Conservation (phyloP, 2,888 invertebrate species). For the Drosophila kambysellisi region DNA sequence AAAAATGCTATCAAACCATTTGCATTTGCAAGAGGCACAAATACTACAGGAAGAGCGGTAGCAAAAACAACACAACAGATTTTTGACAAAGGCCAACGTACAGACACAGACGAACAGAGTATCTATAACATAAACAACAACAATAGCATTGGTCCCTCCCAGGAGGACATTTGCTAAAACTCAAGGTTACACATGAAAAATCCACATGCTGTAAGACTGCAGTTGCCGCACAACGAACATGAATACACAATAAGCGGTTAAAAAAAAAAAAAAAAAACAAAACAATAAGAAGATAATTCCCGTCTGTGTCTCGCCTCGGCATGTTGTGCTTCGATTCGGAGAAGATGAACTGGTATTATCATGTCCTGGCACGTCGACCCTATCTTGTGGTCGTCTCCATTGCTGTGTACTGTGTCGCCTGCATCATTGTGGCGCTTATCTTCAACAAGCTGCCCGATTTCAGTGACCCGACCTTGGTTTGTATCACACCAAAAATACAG, state of each 20-base stretch:
- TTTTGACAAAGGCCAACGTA: slow-evolving; percentile 12
- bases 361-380: slow-evolving; percentile 89
- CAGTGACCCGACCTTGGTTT: slow-evolving; percentile 92
- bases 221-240: slow-evolving; percentile 25
- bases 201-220: slow-evolving; percentile 25
- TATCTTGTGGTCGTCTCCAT: slow-evolving; percentile 88
- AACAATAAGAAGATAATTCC: slow-evolving; percentile 5
- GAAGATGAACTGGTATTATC: slow-evolving; percentile 87
- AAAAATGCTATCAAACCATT: slow-evolving; percentile 29
- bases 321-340: slow-evolving; percentile 75
- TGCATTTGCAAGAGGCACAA: slow-evolving; percentile 6
- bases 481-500: slow-evolving; percentile 14
- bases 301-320: slow-evolving; percentile 15
- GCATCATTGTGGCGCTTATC: slow-evolving; percentile 88
- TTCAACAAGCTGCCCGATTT: slow-evolving; percentile 91
- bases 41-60: background rate
- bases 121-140: slow-evolving; percentile 72
- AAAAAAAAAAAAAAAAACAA: background rate
- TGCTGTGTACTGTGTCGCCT: slow-evolving; percentile 88
- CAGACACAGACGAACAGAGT: slow-evolving; percentile 42
- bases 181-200: slow-evolving; percentile 56
- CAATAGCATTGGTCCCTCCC: slow-evolving; percentile 51
- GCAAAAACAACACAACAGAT: slow-evolving; percentile 5
- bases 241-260: slow-evolving; percentile 26
- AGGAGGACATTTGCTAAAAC: slow-evolving; percentile 32